Percentiles rank a stretch among this genome's conserved stretches.
phyloP scores from a whole-genome alignment of 2,888 invertebrate genomes.

The Koerneria pararmatus region DNA sequence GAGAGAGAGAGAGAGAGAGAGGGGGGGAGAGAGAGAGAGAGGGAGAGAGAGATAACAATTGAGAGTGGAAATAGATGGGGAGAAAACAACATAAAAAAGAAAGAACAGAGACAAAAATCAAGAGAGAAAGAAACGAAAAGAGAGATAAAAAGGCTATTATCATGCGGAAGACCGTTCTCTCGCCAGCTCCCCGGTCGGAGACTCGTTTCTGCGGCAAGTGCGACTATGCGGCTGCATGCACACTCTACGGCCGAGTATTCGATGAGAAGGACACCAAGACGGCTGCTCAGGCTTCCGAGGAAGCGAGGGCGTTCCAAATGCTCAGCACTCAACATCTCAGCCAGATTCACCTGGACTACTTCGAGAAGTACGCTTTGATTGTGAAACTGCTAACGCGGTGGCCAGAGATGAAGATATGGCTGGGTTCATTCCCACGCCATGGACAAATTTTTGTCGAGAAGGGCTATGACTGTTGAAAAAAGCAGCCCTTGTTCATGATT shows the following conservation, averaged over 20 bases:
- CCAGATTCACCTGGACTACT: constrained; percentile 15
- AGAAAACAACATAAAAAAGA: neutral
- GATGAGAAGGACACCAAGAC: constrained; percentile 1
- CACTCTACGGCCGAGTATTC: constrained; percentile 23
- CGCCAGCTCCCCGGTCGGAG: constrained; percentile 36
- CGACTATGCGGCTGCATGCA: constrained; percentile 37
- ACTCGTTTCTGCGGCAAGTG: constrained; percentile 39
- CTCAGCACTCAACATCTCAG: constrained; percentile 19
- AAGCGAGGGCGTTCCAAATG: constrained; percentile 20
- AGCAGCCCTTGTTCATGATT: no score
- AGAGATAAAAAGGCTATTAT: no score
- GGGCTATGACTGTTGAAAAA: no score
- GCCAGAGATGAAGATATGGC: no score
- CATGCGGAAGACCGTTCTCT: neutral
- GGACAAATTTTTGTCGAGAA: no score
- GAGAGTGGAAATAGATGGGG: neutral
- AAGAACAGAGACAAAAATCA: no score
- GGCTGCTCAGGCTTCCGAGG: constrained; percentile 2
- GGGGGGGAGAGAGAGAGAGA: neutral
- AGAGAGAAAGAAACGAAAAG: no score
- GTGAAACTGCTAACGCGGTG: no score
- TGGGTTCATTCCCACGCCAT: no score
- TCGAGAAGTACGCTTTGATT: no score
- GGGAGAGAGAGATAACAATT: neutral
- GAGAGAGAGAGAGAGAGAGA: neutral